Base-by-base conservation (phyloP, 1,140 invertebrate genomes). In the Lordiphosa mommai region DNA sequence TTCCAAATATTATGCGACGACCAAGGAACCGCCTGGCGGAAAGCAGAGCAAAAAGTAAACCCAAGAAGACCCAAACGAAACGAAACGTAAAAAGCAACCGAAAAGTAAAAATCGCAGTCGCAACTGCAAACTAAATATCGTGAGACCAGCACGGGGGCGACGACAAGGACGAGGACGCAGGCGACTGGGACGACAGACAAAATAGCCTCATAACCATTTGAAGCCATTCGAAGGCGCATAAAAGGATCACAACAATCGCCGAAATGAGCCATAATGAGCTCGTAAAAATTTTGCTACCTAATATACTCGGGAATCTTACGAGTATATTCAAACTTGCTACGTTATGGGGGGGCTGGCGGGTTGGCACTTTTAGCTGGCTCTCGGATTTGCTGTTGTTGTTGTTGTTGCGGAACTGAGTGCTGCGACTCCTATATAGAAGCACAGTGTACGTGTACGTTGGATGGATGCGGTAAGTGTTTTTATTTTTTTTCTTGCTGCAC, bases 251-350 rank as follows among this genome's bases (percentile, higher is more conserved):
- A 88, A 88, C 87, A 88, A 88, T 88, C 87, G 87, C 80, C 87
- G 87, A 88, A 88, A 88, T 88, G 87, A 86, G 76, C 87, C 87
- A 88, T 88, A 88, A 88, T 88, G 87, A 88, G 87, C 79, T 88
- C 87, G 87, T 88, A 88, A 88, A 88, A 88, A 88, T 88, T 88
- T 88, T 87, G 87, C 85, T 88, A 88, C 87, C 87, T 88, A 88
- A 88, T 88, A 88, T 74, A 88, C 87, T 88, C 76, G 65, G 68
- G 77, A 76, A 84, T 86, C 84, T 86, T 84, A 84, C 60, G 79
- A 84, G 80, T 84, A 84, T 84, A 84, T 85, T 84, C 79, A 85
- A 86, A 84, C 73, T 85, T 84, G 63, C 59, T 77, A 63, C 80
- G 59, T 82, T 82, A 84, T 84, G 76, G 69, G 74, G 71, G 34